Evolutionary conservation across 1,140 invertebrate species (phyloP), one percentile per base, ranked within the genome.

Genomic region (Lepidotrigona ventralis): DNA sequence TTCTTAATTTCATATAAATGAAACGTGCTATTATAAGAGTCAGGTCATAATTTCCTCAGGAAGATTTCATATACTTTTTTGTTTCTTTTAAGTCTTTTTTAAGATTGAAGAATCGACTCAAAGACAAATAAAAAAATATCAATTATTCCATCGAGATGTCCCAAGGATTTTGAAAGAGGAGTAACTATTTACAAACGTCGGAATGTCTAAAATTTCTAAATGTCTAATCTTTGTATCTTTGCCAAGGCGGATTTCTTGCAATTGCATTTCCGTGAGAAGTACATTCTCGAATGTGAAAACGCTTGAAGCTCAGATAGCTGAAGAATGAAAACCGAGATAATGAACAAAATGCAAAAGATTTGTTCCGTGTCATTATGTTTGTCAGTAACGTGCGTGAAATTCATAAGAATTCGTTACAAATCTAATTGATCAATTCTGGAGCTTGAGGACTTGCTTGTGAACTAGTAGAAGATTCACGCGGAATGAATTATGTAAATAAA

Each of bases 201-300:
- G 39, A 19, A 3, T 1, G 53, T 17, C 14, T 72, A 26, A 33
- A 23, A 33, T 77, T 17, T 29, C 46, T 46, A 46, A 46, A 46
- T 46, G 9, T 46, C 39, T 46, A 8, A 46, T 46, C 39, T 46
- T 46, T 46, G n/a, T 21, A 46, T 26, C 75, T 19, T n/a, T 5
- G 11, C 33, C 23, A 5, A 21, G 46, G 9, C 39, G n/a, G 17
- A 1, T 23, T 19, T 77, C 39, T 53, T 77, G 60, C 60, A 29
- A 77, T 26, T 51, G n/a, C 60, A 21, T 77, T 66, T 77, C 74
- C 46, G 75, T 64, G 75, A 77, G 46, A 63, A 51, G 51, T 23
- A 51, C n/a, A 46, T 46, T 14, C 21, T 51, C 26, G 46, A 54
- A 54, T 19, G 26, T 63, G 60, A 63, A n/a, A 63, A 63, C 60